phyloP scores from a whole-genome alignment of 2,888 invertebrate species.

The Anarsia innoxiella region DNA sequence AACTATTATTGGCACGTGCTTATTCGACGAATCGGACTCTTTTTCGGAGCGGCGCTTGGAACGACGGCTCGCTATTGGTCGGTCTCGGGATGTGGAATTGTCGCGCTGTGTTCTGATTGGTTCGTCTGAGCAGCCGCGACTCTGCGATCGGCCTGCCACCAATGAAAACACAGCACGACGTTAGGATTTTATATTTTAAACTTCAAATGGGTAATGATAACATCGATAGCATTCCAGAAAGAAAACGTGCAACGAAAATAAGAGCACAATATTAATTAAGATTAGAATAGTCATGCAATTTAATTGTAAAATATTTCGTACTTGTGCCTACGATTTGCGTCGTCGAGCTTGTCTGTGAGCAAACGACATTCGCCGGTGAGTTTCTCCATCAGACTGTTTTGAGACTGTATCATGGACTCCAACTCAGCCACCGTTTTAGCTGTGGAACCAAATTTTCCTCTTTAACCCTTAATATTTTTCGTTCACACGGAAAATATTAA shows the following conservation, averaged over 20 bases:
- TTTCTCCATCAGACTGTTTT: constrained; percentile 95
- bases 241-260: constrained; percentile 6
- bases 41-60: constrained; percentile 68
- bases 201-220: constrained; percentile 61
- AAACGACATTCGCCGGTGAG: constrained; percentile 91
- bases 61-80: constrained; percentile 46
- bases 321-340: constrained; percentile 91
- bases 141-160: constrained; percentile 74
- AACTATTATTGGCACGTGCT: constrained; percentile 60
- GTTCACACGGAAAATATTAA: constrained; percentile 5
- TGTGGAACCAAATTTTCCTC: constrained; percentile 74
- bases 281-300: constrained; percentile 49
- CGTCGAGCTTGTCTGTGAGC: constrained; percentile 92
- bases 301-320: constrained; percentile 73
- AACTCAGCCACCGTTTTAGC: constrained; percentile 92
- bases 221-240: constrained; percentile 25
- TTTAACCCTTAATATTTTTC: constrained; percentile 11
- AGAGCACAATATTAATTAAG: constrained; percentile 14
- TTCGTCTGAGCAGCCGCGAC: constrained; percentile 71
- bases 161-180: constrained; percentile 76
- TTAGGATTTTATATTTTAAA: constrained; percentile 41
- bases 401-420: constrained; percentile 92
- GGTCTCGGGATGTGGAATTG: constrained; percentile 58
- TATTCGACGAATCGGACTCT: constrained; percentile 77
- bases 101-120: constrained; percentile 76